Evolutionary conservation across 1,140 invertebrate genomes (phyloP), one percentile per base, ranked within the genome.

Genomic region (Brachionus plicatilis): DNA sequence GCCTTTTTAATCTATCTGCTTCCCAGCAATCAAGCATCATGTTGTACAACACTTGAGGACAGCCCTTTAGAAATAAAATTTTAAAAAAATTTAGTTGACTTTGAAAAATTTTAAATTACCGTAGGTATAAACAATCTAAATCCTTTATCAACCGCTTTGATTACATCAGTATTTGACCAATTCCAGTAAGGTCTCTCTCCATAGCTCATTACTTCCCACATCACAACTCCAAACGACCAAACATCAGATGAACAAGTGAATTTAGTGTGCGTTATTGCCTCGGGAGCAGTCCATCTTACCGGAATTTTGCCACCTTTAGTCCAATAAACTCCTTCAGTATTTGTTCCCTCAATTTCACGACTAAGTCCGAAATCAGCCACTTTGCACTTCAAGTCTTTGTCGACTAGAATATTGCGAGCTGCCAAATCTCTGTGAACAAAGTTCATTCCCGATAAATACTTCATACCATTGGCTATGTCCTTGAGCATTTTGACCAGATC

Each of bases 141-240:
- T 6, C 96, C 97, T 87, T 97, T 97, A 88, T 99, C 96, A 88
- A 99, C 97, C 84, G 96, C 96, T 88, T 98, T 97, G 87, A 99
- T 99, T 17, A 99, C 97, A 91, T 99, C 96, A 90, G 97, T 97
- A 91, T 99, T 99, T 83, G 95, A 97, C 98, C 98, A 99, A 91
- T 99, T 99, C 97, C 97, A 99, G 90, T 99, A 99, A 12, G 98
- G 98, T 76, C 97, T 91, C 89, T 99, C 97, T 2, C 98, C 97
- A 89, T 98, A 99, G 12, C 96, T 97, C 94, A 99, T 97, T 0
- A 99, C 96, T 89, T 99, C 98, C 98, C 98, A 99, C 89, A 96
- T 96, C 6, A 99, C 95, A 84, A 99, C 97, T 27, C 97, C 97
- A 91, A 98, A 97, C 85, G 95, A 96, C 97, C 97, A 99, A 0